Base-by-base conservation (phyloP, 2,888 invertebrate species). In the Aspidapion aeneum region DNA sequence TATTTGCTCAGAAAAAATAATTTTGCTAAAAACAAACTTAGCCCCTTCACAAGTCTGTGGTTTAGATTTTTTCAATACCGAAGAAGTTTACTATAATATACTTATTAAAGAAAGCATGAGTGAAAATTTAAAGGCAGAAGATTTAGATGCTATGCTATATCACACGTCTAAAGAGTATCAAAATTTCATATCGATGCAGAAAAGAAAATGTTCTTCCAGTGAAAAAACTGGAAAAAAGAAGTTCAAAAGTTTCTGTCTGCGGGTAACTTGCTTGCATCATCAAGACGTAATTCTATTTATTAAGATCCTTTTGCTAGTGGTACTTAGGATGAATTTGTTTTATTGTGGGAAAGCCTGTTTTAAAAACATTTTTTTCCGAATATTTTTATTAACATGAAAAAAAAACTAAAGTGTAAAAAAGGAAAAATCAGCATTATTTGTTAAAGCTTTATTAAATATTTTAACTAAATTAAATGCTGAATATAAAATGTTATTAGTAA, bases 401-500 rank as follows among this genome's bases (percentile, higher is more conserved):
- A n/a, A n/a, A n/a, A n/a, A n/a, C n/a, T n/a, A n/a, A n/a, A n/a
- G n/a, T n/a, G n/a, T n/a, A n/a, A n/a, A n/a, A n/a, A n/a, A n/a
- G n/a, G n/a, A n/a, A n/a, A n/a, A n/a, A n/a, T n/a, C n/a, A n/a
- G n/a, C n/a, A n/a, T n/a, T n/a, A n/a, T n/a, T n/a, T n/a, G n/a
- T n/a, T n/a, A n/a, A n/a, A n/a, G n/a, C n/a, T n/a, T n/a, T n/a
- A n/a, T n/a, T n/a, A n/a, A n/a, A n/a, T n/a, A n/a, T n/a, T n/a
- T n/a, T n/a, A n/a, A n/a, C n/a, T n/a, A n/a, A n/a, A n/a, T n/a
- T n/a, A n/a, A 35, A 60, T 22, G 58, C 5, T 56, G 19, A 55
- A 57, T 71, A 68, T 48, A 77, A 74, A 63, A 69, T 75, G 62
- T 60, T 77, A 22, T 65, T 79, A 56, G 69, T 80, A 49, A 81